Percentiles rank a stretch among this genome's conserved stretches.
Conservation (phyloP, 2,888 invertebrate species). For the Penaeus monodon region DNA sequence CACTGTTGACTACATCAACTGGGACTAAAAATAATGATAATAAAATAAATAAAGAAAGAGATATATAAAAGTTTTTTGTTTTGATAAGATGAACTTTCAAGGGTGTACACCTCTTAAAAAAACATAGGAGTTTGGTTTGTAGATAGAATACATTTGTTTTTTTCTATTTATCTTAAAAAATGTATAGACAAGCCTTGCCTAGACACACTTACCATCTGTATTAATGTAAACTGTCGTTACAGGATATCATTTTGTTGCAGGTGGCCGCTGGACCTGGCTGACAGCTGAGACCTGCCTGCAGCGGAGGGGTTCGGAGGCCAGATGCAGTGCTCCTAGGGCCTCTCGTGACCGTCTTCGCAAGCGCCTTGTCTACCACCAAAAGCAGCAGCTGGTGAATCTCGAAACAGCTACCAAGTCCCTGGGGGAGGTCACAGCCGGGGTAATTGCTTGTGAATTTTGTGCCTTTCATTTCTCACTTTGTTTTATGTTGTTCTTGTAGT, state of each 20-base stretch:
- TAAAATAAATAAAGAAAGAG: no score
- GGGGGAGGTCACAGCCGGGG: slow-evolving; percentile 50
- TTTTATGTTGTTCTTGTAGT: background rate
- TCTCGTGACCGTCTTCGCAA: slow-evolving; percentile 75
- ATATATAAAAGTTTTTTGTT: no score
- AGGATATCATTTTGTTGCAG: slow-evolving; percentile 9
- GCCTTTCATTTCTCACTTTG: background rate
- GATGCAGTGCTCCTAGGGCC: slow-evolving; percentile 43
- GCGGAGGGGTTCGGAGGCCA: slow-evolving; percentile 51
- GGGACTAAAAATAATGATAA: no score
- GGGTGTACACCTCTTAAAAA: no score
- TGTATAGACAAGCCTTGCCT: no score
- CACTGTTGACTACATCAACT: no score
- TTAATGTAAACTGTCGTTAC: background rate
- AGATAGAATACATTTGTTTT: no score
- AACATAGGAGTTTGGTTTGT: no score
- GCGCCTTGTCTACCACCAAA: slow-evolving; percentile 77
- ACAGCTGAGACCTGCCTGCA: slow-evolving; percentile 64
- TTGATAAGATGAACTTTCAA: no score
- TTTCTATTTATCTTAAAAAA: no score
- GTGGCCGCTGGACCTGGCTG: slow-evolving; percentile 64
- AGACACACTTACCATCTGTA: no score
- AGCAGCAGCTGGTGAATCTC: slow-evolving; percentile 78
- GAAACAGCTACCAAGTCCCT: slow-evolving; percentile 78
- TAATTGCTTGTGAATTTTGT: slow-evolving; percentile 2